Percentiles rank a stretch among this genome's conserved stretches.
These are phyloP conservation scores for Actinia equina DNA, from an alignment of 64 coral and sea anemone species.

Conservation along the genomic window DNA sequence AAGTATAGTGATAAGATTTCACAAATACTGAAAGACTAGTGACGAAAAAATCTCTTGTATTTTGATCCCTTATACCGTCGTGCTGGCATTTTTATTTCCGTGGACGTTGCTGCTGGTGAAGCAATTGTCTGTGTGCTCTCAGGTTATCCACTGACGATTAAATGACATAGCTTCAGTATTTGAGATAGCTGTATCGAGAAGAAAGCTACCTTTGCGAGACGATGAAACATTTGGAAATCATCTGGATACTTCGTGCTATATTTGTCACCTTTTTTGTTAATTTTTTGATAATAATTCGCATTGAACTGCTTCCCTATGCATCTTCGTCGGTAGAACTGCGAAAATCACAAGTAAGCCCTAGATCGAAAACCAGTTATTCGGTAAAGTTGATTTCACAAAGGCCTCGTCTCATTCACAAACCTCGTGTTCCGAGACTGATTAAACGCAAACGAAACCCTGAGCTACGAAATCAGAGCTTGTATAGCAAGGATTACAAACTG, in stretches of 20 bases:
- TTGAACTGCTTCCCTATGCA: not conserved
- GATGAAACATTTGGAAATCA: not conserved
- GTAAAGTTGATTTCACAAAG: not conserved
- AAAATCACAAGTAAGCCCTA: not conserved
- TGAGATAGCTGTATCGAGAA: no score
- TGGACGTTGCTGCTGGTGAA: no score
- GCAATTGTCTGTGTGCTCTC: no score
- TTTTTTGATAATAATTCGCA: not conserved
- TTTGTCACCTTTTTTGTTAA: not conserved
- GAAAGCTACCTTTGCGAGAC: not conserved
- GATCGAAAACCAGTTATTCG: not conserved
- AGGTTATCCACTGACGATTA: no score
- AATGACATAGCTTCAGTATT: no score
- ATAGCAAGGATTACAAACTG: constrained; percentile 10
- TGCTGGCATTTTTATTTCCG: no score
- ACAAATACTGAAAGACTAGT: not conserved
- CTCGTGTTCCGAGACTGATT: not conserved
- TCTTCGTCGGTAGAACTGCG: not conserved
- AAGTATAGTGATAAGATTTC: not conserved
- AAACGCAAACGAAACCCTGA: not conserved
- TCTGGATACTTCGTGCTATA: not conserved
- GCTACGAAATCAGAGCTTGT: not conserved
- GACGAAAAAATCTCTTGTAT: no score
- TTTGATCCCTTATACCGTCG: no score
- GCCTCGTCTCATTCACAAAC: not conserved